phyloP scores from a whole-genome alignment of 2,113 vertebrate species.

The Podilymbus podiceps region DNA sequence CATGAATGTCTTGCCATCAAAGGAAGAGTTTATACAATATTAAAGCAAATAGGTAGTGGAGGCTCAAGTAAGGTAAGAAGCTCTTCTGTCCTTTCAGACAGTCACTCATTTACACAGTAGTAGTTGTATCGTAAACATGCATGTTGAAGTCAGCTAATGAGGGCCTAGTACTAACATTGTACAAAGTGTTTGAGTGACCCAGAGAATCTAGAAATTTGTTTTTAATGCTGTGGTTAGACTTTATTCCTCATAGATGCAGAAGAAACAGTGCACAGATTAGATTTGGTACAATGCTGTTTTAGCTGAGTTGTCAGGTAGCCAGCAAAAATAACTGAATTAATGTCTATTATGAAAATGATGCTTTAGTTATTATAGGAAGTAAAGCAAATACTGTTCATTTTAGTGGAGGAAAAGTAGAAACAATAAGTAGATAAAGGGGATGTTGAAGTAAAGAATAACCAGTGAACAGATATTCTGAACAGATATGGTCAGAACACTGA shows the following conservation, averaged over 20 bases:
- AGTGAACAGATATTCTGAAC: background rate
- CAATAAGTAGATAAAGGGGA: background rate
- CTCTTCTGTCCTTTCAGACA: background rate
- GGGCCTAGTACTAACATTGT: background rate
- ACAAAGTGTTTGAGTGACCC: background rate
- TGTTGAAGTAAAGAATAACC: background rate
- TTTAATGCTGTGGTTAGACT: background rate
- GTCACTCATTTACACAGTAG: background rate
- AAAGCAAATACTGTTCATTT: background rate
- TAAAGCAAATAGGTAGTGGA: slow-evolving; percentile 94
- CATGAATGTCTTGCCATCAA: slow-evolving; percentile 89
- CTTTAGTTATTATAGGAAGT: background rate
- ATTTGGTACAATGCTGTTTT: background rate
- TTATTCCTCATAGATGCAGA: background rate
- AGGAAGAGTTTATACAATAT: slow-evolving; percentile 86
- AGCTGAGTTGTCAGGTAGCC: background rate
- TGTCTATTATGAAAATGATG: background rate
- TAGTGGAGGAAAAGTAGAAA: background rate
- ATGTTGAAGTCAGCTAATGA: background rate
- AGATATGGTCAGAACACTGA: background rate
- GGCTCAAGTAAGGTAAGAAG: slow-evolving; percentile 92
- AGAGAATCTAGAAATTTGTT: background rate
- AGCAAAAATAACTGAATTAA: background rate
- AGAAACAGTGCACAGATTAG: background rate
- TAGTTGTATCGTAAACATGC: background rate